Evolutionary conservation across 2,888 invertebrate genomes (phyloP).

Genomic region (Quadriops clusia): DNA sequence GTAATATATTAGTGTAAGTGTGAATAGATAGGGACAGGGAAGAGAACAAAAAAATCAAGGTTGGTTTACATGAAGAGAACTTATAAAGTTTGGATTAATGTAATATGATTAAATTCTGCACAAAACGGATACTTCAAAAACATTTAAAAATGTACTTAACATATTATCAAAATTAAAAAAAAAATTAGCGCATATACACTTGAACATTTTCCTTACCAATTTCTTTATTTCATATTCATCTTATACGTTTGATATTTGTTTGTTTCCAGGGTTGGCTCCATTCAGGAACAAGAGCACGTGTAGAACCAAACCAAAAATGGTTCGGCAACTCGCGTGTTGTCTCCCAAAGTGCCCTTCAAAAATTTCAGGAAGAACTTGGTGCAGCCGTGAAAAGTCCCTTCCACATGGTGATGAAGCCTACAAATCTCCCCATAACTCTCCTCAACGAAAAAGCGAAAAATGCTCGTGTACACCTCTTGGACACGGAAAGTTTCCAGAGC

Average conservation of each 20-base stretch:
- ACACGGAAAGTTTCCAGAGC: constrained; percentile 86
- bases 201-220: too few relatives aligned
- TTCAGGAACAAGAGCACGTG: constrained; percentile 83
- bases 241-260: constrained; percentile 3
- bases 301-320: constrained; percentile 98
- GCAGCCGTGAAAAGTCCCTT: constrained; percentile 93
- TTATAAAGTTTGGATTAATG: too few relatives aligned
- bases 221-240: constrained; percentile 4
- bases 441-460: constrained; percentile 86
- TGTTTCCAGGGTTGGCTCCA: constrained; percentile 54
- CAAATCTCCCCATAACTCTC: constrained; percentile 85
- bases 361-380: constrained; percentile 89
- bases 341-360: constrained; percentile 78
- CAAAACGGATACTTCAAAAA: too few relatives aligned
- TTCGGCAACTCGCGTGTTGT: constrained; percentile 98
- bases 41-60: too few relatives aligned
- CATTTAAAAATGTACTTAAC: constrained; percentile 1
- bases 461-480: constrained; percentile 84
- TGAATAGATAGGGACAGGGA: too few relatives aligned
- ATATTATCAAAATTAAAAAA: too few relatives aligned
- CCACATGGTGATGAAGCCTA: constrained; percentile 93
- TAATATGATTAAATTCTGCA: too few relatives aligned
- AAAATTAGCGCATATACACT: too few relatives aligned
- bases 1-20: too few relatives aligned
- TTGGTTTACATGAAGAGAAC: too few relatives aligned